Percentiles rank a stretch among this genome's conserved stretches.
phyloP scores from a whole-genome alignment of 2,113 vertebrate species.

The Rhegmatorhina hoffmannsi region DNA sequence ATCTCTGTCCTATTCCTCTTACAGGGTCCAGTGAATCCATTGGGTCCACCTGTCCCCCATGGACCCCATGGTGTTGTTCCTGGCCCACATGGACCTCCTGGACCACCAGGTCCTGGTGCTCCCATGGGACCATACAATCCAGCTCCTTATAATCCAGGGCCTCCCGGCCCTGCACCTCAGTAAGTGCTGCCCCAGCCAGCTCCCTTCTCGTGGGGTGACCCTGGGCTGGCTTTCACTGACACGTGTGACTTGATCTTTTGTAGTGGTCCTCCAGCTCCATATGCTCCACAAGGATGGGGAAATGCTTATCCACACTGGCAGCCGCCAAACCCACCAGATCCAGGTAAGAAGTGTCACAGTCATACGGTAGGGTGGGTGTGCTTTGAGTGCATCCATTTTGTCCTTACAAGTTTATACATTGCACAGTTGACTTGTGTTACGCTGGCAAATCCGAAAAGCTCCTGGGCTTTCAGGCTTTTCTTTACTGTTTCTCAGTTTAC shows the following conservation, averaged over 20 bases:
- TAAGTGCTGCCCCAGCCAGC: constrained; percentile 72
- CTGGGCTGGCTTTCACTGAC: neutral
- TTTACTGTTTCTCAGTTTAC: neutral
- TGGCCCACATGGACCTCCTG: constrained; percentile 87
- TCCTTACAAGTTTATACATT: neutral
- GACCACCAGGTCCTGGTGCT: constrained; percentile 91
- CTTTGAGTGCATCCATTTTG: neutral
- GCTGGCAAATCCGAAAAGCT: neutral
- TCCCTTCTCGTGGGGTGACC: neutral
- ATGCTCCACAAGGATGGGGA: constrained; percentile 97
- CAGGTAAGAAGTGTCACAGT: constrained; percentile 79
- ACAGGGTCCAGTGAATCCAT: constrained; percentile 94
- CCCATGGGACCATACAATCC: constrained; percentile 98
- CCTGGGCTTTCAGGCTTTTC: neutral
- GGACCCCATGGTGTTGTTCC: constrained; percentile 97
- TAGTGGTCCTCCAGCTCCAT: constrained; percentile 94
- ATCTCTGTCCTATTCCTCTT: neutral
- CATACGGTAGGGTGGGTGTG: neutral
- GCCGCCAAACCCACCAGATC: constrained; percentile 92
- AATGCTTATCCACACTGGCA: constrained; percentile 98
- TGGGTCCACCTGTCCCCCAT: constrained; percentile 94
- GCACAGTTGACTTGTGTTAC: neutral
- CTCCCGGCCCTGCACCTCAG: constrained; percentile 93
- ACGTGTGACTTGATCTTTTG: neutral
- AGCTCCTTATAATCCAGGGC: constrained; percentile 95